These are phyloP conservation scores for Dromococcyx pavoninus DNA, from an alignment of 2,797 vertebrate genomes.

Conservation along the genomic window DNA sequence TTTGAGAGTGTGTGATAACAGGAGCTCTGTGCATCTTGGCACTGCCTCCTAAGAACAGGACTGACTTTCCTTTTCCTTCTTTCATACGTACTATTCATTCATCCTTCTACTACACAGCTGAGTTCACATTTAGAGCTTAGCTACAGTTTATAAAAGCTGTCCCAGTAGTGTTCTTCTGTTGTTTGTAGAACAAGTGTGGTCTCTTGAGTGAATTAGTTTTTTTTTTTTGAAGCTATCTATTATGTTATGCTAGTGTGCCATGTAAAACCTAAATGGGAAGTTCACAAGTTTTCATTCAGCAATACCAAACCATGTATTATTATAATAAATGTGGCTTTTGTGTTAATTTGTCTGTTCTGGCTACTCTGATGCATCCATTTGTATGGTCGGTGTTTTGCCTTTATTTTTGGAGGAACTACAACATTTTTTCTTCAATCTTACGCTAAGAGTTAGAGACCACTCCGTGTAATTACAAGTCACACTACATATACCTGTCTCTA, in stretches of 20 bases:
- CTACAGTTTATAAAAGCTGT: not conserved
- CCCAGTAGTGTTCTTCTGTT: not conserved
- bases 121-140: not conserved
- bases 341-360: not conserved
- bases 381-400: not conserved
- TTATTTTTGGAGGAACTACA: not conserved
- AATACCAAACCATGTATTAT: accelerated
- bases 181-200: not conserved
- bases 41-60: not conserved
- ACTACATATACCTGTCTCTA: accelerated
- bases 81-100: not conserved
- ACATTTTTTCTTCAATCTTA: not conserved
- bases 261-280: not conserved
- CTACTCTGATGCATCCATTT: too few species aligned
- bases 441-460: not conserved
- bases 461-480: not conserved
- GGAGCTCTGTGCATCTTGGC: not conserved
- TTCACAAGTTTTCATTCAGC: not conserved
- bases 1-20: not conserved
- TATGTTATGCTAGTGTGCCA: not conserved
- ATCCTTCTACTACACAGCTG: not conserved
- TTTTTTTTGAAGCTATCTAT: not conserved
- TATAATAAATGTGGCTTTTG: not conserved
- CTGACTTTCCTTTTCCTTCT: not conserved
- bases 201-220: not conserved